Conservation (phyloP, 2,113 vertebrate genomes). For the Xenopus tropicalis region UCB_Xtro_10.0 CM004444.2:145769001-145769500, state of each 20-base stretch:
- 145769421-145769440: too few relatives aligned
- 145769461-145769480: too few relatives aligned
- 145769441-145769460: too few relatives aligned
- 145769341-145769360: too few relatives aligned
- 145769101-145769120: slow-evolving; percentile 35
- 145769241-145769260: not conserved
- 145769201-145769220: slow-evolving; percentile 12
- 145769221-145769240: slow-evolving; percentile 1
- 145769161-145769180: slow-evolving; percentile 25
- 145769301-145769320: too few relatives aligned
- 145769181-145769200: not conserved
- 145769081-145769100: slow-evolving; percentile 25
- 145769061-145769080: slow-evolving; percentile 29
- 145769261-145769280: too few relatives aligned
- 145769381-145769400: too few relatives aligned
- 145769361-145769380: too few relatives aligned
- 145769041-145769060: slow-evolving; percentile 23
- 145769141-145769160: slow-evolving; percentile 20
- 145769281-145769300: too few relatives aligned
- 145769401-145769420: too few relatives aligned
- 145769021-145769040: slow-evolving; percentile 9
- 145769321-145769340: too few relatives aligned
- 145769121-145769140: slow-evolving; percentile 14
- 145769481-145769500: too few relatives aligned
- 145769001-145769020: slow-evolving; percentile 4